Evolutionary conservation across 2,797 vertebrate genomes (phyloP), one percentile per base, ranked within the genome.

Genomic region (Paramormyrops hopkinsi): DNA sequence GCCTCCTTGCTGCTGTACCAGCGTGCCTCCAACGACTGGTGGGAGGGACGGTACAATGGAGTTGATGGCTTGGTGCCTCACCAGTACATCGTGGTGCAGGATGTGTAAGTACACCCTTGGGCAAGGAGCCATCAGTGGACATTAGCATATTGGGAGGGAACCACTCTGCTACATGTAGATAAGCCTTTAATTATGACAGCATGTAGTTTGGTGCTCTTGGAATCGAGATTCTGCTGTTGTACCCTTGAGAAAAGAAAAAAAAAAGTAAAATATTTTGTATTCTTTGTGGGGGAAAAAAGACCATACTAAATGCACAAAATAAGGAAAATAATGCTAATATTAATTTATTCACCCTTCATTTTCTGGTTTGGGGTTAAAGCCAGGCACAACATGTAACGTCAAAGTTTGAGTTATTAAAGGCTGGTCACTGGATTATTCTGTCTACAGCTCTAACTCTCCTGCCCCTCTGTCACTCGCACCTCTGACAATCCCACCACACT

Each of bases 11-110:
- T 98, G 92, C 97, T 99, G 29, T 98, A 98, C 90, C 99, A 98
- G 93, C 97, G 98, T 0, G 98, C 98, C 0, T 99, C 99, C 8
- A 98, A 99, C 91, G 99, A 99, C 96, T 99, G 99, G 99, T 99
- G 99, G 99, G 99, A 99, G 96, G 99, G 99, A 84, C 96, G 98
- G 3, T 97, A 96, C 94, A 99, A 99, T 0, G 98, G 98, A 25
- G 95, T 95, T n/a, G 98, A 96, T 4, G 99, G 99, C 91, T 97
- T 99, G 22, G 98, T 99, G 87, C 98, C 99, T 25, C 98, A 99
- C 92, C 99, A 99, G 94, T 99, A 99, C 94, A 97, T 99, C 85
- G 95, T 97, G 92, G 96, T 99, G 92, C 98, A 99, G 93, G 98
- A 99, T 91, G 97, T 97, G 98, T 97, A 95, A 98, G 98, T 96